Percentiles rank a stretch among this genome's conserved stretches.
phyloP scores from a whole-genome alignment of 1,140 invertebrate species.

The Eriocheir sinensis region DNA sequence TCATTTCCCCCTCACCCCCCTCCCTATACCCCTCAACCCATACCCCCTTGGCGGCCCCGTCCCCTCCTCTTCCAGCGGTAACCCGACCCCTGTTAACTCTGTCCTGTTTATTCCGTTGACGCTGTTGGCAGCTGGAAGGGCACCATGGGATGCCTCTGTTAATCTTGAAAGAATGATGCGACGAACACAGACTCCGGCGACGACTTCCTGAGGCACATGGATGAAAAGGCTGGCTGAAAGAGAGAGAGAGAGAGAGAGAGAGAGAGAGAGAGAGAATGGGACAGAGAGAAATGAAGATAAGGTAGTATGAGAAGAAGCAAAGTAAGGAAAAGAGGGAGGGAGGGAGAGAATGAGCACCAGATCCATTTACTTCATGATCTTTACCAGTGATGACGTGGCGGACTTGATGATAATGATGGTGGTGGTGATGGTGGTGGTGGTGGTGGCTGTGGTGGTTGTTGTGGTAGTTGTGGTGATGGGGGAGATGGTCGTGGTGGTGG shows the following conservation, averaged over 20 bases:
- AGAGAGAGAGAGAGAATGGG: not conserved
- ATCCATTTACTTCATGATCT: not conserved
- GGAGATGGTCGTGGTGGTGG: not conserved
- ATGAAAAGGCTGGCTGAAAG: not conserved
- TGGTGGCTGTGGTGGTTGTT: not conserved
- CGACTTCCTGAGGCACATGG: not conserved
- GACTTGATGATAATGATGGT: not conserved
- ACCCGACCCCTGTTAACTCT: constrained; percentile 54
- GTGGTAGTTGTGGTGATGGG: not conserved
- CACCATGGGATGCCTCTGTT: constrained; percentile 44
- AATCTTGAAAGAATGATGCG: constrained; percentile 42
- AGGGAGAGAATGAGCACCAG: not conserved
- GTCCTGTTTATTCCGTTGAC: constrained; percentile 53
- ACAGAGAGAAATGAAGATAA: not conserved
- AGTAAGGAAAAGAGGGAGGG: not conserved
- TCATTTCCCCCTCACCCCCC: not conserved
- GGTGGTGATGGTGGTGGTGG: not conserved
- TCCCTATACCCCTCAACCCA: no score
- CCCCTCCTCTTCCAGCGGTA: not conserved
- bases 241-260: constrained; percentile 2
- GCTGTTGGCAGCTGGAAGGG: constrained; percentile 41
- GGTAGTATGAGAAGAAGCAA: not conserved
- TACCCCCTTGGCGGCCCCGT: not conserved
- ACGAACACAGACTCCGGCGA: not conserved
- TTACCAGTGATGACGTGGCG: constrained; percentile 18